These are phyloP conservation scores for Poecilobothrus nobilitatus DNA, from an alignment of 2,888 invertebrate genomes.

Conservation along the genomic window DNA sequence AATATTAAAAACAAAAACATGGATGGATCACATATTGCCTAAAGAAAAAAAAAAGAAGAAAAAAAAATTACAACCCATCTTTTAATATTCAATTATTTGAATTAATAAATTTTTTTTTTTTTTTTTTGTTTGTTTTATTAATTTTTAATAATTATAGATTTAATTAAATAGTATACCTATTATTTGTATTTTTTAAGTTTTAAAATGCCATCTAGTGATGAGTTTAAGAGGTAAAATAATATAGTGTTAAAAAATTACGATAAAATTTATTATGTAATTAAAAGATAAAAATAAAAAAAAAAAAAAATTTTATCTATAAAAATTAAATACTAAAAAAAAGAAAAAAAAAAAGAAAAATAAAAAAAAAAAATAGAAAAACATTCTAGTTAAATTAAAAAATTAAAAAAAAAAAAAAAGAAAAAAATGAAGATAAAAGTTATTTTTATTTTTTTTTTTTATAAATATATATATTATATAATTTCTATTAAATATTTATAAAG, in stretches of 20 bases:
- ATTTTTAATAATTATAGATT: too few species aligned
- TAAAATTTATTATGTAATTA: conserved; percentile 18
- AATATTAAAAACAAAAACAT: too few species aligned
- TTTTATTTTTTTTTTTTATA: conserved; percentile 5
- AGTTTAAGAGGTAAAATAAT: neutral
- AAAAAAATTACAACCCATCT: too few species aligned
- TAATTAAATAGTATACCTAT: neutral
- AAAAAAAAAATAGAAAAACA: conserved; percentile 9
- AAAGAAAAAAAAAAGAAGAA: too few species aligned
- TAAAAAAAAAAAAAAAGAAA: neutral
- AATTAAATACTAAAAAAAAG: neutral
- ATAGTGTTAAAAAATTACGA: conserved; percentile 17
- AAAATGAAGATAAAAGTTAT: neutral
- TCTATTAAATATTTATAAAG: conserved; percentile 21
- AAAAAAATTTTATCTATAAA: neutral
- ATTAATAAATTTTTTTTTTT: too few species aligned
- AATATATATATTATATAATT: conserved; percentile 30
- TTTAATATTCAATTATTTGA: too few species aligned
- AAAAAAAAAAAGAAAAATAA: conserved; percentile 22
- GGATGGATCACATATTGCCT: too few species aligned
- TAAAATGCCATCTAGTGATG: conserved; percentile 6
- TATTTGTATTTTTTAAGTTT: neutral
- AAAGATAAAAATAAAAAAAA: conserved; percentile 6
- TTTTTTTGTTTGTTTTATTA: too few species aligned
- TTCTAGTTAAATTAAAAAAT: conserved; percentile 7